Conservation (phyloP, 2,888 invertebrate species). For the Caradrina clavipalpis region DNA sequence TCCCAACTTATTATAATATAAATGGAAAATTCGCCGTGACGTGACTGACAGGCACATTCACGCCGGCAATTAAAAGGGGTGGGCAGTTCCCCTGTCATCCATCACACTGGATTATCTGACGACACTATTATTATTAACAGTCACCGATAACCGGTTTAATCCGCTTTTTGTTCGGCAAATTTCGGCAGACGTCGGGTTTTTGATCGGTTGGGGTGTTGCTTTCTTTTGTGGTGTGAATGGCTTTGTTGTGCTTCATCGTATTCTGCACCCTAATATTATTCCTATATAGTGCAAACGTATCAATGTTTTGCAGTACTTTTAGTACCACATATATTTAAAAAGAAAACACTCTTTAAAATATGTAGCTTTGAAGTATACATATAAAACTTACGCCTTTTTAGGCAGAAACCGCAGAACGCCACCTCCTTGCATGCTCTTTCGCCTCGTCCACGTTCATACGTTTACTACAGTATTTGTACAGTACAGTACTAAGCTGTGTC, state of each 20-base stretch:
- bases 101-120: slow-evolving; percentile 84
- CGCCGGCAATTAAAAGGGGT: slow-evolving; percentile 89
- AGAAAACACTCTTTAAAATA: neutral
- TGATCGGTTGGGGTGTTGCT: slow-evolving; percentile 43
- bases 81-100: slow-evolving; percentile 82
- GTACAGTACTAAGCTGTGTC: too few species aligned
- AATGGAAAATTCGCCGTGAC: slow-evolving; percentile 86
- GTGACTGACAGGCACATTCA: slow-evolving; percentile 82
- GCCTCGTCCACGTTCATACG: too few species aligned
- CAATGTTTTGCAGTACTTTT: neutral
- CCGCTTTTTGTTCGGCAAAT: slow-evolving; percentile 82
- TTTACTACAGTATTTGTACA: too few species aligned
- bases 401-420: too few species aligned
- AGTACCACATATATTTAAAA: slow-evolving; percentile 4
- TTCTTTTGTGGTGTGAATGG: slow-evolving; percentile 48
- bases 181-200: slow-evolving; percentile 67
- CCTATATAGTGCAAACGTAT: neutral
- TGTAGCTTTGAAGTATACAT: slow-evolving; percentile 1
- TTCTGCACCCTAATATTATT: slow-evolving; percentile 17
- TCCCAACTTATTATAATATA: slow-evolving; percentile 89
- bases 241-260: slow-evolving; percentile 23
- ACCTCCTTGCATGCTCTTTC: too few species aligned
- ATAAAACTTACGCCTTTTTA: too few species aligned
- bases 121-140: slow-evolving; percentile 88
- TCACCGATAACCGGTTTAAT: slow-evolving; percentile 85